Evolutionary conservation across 2,797 vertebrate species (phyloP).

Genomic region (Netta rufina): DNA sequence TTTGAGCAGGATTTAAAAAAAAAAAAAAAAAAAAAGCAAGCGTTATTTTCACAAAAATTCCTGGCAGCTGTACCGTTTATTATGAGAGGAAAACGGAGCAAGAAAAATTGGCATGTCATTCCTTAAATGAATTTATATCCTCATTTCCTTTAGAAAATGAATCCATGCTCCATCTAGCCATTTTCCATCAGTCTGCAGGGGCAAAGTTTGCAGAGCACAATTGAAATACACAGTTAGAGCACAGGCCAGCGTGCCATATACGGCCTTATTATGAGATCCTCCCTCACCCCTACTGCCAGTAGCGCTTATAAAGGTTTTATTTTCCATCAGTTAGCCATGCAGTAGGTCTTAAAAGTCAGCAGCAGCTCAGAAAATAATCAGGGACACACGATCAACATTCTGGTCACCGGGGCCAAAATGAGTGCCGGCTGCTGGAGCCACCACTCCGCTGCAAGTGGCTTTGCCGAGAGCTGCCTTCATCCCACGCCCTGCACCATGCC

Average conservation of each 20-base stretch:
- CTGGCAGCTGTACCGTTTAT: constrained; percentile 64
- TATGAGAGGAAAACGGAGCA: constrained; percentile 62
- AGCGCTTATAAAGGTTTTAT: constrained; percentile 51
- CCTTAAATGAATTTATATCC: constrained; percentile 73
- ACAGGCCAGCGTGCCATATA: neutral
- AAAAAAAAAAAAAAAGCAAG: constrained; percentile 3
- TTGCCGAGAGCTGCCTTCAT: neutral
- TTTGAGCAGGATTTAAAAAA: constrained; percentile 13
- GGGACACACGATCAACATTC: neutral
- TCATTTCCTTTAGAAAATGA: constrained; percentile 73
- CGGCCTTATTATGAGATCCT: constrained; percentile 27
- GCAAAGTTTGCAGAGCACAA: constrained; percentile 62
- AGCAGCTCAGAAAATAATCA: constrained; percentile 42
- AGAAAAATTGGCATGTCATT: constrained; percentile 72
- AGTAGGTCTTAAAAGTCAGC: constrained; percentile 56
- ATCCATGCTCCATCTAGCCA: constrained; percentile 56
- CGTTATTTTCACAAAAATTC: constrained; percentile 70
- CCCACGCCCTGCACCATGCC: accelerated
- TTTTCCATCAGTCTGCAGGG: constrained; percentile 61
- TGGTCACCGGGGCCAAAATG: neutral
- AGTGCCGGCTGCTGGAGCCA: neutral
- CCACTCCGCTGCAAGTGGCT: neutral
- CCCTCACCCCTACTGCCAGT: neutral
- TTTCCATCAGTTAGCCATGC: constrained; percentile 53
- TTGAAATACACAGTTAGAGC: constrained; percentile 4